Conservation (phyloP, 2,888 invertebrate species). For the Caenorhabditis panamensis region DNA sequence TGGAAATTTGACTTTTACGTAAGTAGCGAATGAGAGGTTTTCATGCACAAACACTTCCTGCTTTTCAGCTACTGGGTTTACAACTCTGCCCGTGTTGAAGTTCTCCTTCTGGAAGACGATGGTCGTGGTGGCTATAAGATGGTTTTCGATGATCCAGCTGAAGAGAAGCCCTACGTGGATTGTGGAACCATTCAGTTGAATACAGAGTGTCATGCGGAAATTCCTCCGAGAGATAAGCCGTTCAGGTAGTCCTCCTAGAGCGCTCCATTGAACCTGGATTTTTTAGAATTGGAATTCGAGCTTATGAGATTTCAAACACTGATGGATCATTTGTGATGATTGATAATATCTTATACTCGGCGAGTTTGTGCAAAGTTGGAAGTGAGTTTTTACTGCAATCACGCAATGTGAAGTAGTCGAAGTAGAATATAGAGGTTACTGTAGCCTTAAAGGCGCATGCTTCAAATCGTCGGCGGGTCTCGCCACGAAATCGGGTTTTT, state of each 20-base stretch:
- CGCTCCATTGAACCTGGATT: neutral
- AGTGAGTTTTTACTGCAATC: slow-evolving; percentile 66
- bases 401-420: too few relatives aligned
- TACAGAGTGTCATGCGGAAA: slow-evolving; percentile 75
- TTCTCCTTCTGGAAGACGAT: slow-evolving; percentile 76
- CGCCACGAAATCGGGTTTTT: too few relatives aligned
- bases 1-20: slow-evolving; percentile 80
- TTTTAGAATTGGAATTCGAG: slow-evolving; percentile 72
- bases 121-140: slow-evolving; percentile 63
- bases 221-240: slow-evolving; percentile 75
- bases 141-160: slow-evolving; percentile 61
- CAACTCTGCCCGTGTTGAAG: slow-evolving; percentile 79
- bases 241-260: slow-evolving; percentile 64
- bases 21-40: too few relatives aligned
- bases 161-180: slow-evolving; percentile 80
- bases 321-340: slow-evolving; percentile 80
- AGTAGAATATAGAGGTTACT: too few relatives aligned
- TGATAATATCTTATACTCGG: slow-evolving; percentile 80
- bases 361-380: slow-evolving; percentile 78
- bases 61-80: slow-evolving; percentile 81
- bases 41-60: too few relatives aligned
- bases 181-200: slow-evolving; percentile 76
- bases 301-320: slow-evolving; percentile 77
- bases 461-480: too few relatives aligned
- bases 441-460: too few relatives aligned